phyloP scores from a whole-genome alignment of 2,113 vertebrate genomes.

The Gallinago paraguaiae region DNA sequence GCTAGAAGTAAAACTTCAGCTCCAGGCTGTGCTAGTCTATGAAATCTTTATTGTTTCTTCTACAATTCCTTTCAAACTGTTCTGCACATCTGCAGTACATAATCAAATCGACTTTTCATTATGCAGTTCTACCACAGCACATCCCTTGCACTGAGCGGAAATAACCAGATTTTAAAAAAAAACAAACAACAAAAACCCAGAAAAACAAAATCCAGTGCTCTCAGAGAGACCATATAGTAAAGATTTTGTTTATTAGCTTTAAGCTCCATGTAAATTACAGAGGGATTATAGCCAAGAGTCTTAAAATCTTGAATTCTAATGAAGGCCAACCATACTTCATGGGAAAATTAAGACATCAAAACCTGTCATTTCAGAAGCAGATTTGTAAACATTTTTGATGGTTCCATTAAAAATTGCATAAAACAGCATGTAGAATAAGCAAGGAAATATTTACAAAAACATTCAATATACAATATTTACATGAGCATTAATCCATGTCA shows the following conservation, averaged over 20 bases:
- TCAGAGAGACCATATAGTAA: background rate
- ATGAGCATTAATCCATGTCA: conserved; percentile 38
- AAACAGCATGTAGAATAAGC: conserved; percentile 1
- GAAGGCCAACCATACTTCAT: conserved; percentile 19
- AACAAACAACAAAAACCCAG: background rate
- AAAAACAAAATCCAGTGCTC: background rate
- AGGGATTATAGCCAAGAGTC: conserved; percentile 23
- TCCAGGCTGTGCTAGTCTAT: background rate
- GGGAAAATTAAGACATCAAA: conserved; percentile 44
- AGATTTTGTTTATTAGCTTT: conserved; percentile 32
- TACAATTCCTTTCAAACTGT: background rate
- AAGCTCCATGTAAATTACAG: conserved; percentile 17
- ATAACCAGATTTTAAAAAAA: background rate
- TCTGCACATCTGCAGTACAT: conserved; percentile 1
- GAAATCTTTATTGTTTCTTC: conserved; percentile 15
- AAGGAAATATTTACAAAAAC: conserved; percentile 38
- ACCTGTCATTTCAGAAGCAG: conserved; percentile 16
- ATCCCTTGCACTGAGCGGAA: background rate
- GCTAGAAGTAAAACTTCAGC: background rate
- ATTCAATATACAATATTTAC: background rate
- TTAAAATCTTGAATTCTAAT: conserved; percentile 58
- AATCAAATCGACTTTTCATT: background rate
- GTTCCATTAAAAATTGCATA: conserved; percentile 47
- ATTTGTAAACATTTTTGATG: conserved; percentile 55
- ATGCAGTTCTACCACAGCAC: background rate